These are phyloP conservation scores for Beris morrisii DNA, from an alignment of 2,888 invertebrate species.

Conservation along the genomic window DNA sequence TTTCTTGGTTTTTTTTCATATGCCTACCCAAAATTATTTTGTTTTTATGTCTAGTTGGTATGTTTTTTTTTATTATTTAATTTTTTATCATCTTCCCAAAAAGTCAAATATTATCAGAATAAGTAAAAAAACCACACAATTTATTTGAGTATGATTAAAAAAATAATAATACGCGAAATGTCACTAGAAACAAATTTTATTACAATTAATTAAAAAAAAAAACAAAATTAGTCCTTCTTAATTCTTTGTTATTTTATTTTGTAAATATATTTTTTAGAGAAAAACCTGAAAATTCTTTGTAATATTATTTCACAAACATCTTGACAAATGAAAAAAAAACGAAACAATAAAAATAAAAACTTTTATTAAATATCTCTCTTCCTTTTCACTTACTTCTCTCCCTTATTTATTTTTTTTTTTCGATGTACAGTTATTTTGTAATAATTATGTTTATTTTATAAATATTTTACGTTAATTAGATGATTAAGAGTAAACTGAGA, in stretches of 20 bases:
- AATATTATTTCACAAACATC: neutral
- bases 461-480: no score
- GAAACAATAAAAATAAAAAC: neutral
- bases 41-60: neutral
- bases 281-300: neutral
- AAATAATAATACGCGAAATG: neutral
- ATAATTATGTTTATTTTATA: no score
- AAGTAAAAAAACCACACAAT: neutral
- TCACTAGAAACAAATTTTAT: neutral
- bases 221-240: neutral
- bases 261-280: neutral
- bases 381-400: no score
- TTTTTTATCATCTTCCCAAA: neutral
- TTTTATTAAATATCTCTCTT: neutral
- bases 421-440: no score
- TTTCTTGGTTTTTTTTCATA: no score
- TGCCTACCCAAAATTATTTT: neutral
- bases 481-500: no score
- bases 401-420: no score
- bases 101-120: neutral
- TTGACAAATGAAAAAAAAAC: neutral
- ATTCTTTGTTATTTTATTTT: neutral
- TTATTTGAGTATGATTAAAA: neutral
- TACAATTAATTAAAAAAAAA: neutral
- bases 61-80: neutral